Conservation (phyloP, 2,888 invertebrate species). For the Argyresthia albistria region DNA sequence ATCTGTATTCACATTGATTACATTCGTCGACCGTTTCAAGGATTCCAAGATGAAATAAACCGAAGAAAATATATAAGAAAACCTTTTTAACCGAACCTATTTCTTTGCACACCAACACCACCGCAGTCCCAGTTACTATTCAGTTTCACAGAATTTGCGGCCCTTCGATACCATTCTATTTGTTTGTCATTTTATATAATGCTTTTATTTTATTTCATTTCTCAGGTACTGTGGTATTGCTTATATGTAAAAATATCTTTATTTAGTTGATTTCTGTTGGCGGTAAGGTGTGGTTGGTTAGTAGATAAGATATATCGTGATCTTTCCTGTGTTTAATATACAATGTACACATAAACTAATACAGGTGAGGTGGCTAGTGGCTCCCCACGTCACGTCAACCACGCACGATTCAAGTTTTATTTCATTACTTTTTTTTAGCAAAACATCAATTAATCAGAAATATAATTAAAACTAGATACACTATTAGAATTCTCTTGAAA, state of each 20-base stretch:
- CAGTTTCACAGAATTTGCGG: neutral
- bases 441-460: slow-evolving; percentile 67
- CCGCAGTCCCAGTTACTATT: neutral
- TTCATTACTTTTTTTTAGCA: slow-evolving; percentile 64
- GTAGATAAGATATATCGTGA: too few species aligned
- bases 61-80: neutral
- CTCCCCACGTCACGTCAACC: neutral
- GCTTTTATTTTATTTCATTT: slow-evolving; percentile 36
- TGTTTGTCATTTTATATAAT: slow-evolving; percentile 38
- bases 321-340: too few species aligned
- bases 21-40: neutral
- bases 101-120: neutral
- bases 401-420: neutral
- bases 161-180: slow-evolving; percentile 37
- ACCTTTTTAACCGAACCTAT: neutral
- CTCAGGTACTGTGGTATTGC: slow-evolving; percentile 69
- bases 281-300: too few species aligned
- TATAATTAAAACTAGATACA: slow-evolving; percentile 68
- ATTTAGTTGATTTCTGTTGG: neutral
- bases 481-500: slow-evolving; percentile 53
- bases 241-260: slow-evolving; percentile 24
- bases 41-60: too few species aligned
- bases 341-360: too few species aligned
- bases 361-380: neutral
- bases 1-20: neutral